phyloP scores from a whole-genome alignment of 2,797 vertebrate species.

The Alca torda region DNA sequence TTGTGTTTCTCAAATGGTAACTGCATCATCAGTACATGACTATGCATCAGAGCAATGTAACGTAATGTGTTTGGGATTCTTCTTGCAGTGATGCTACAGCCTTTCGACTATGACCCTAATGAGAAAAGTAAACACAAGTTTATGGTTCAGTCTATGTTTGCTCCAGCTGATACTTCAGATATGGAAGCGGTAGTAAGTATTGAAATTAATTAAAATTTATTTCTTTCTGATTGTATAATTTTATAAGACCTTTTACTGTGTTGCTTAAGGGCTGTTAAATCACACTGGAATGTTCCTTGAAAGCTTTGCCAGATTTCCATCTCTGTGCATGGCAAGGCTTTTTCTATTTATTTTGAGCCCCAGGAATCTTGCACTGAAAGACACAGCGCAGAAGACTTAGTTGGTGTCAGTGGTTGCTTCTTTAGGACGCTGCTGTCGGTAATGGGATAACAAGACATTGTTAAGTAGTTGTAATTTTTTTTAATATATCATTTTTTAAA shows the following conservation, averaged over 20 bases:
- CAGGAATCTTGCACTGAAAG: neutral
- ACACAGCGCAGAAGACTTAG: neutral
- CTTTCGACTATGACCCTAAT: slow-evolving; percentile 96
- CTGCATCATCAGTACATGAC: neutral
- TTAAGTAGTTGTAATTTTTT: neutral
- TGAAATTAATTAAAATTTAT: neutral
- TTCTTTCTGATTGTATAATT: neutral
- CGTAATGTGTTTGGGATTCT: slow-evolving; percentile 24
- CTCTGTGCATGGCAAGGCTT: neutral
- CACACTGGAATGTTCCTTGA: neutral
- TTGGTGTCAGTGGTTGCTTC: neutral
- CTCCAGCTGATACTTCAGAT: slow-evolving; percentile 90
- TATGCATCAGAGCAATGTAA: neutral
- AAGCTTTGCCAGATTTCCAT: neutral
- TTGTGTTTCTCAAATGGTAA: neutral
- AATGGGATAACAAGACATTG: neutral
- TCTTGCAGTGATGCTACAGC: slow-evolving; percentile 93
- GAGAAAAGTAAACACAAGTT: slow-evolving; percentile 99
- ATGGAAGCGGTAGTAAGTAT: slow-evolving; percentile 95
- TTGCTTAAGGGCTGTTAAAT: neutral
- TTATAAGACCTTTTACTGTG: neutral
- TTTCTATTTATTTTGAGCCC: neutral
- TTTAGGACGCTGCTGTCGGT: neutral
- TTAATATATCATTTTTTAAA: neutral
- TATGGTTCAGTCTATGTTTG: slow-evolving; percentile 95